These are phyloP conservation scores for Epizoanthus illoricatus DNA, from an alignment of 92 coral and sea anemone species.

Conservation along the genomic window DNA sequence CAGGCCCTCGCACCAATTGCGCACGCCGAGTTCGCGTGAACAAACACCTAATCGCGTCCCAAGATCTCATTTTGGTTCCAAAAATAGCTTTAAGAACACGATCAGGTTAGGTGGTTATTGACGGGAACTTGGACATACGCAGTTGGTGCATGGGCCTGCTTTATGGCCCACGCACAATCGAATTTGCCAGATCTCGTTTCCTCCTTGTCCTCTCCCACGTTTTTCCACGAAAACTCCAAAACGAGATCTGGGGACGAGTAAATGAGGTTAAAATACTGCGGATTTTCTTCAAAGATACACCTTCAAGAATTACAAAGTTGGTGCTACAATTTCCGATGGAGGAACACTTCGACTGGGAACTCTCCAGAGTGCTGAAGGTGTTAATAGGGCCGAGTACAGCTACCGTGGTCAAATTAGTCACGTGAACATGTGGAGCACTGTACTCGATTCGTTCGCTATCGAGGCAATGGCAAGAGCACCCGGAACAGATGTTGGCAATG, in stretches of 20 bases:
- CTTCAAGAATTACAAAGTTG: background rate
- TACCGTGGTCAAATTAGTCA: background rate
- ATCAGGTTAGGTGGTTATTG: too few species aligned
- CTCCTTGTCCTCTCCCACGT: too few species aligned
- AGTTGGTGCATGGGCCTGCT: too few species aligned
- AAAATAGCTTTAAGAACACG: too few species aligned
- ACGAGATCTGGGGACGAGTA: background rate
- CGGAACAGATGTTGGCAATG: conserved; percentile 11
- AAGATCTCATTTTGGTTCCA: too few species aligned
- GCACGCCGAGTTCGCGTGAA: too few species aligned
- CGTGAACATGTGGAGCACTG: conserved; percentile 4
- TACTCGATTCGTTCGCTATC: background rate
- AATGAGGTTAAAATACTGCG: background rate
- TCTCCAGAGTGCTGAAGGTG: background rate
- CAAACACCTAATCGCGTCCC: too few species aligned
- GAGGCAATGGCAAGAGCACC: conserved; percentile 7
- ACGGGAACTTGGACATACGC: too few species aligned
- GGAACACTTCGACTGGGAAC: conserved; percentile 1
- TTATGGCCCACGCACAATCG: too few species aligned
- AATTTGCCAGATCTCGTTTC: too few species aligned
- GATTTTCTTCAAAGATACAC: background rate
- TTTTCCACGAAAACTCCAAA: background rate
- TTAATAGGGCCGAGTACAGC: too few species aligned
- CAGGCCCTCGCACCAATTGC: too few species aligned
- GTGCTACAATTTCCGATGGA: background rate